phyloP scores from a whole-genome alignment of 37 sponge, comb jelly and placozoan species.

The Haliclona indistincta region DNA sequence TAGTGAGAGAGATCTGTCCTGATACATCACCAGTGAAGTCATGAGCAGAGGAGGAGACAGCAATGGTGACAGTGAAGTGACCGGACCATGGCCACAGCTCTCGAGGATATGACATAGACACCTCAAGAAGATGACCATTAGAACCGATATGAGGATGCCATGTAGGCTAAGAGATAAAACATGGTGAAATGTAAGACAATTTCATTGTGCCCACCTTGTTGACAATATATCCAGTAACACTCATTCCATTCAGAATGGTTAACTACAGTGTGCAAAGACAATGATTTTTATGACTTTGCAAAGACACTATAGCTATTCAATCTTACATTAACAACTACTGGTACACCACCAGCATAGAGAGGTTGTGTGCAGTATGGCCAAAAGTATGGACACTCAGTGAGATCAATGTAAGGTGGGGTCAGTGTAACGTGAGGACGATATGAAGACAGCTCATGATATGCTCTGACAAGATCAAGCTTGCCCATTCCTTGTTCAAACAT shows the following conservation, averaged over 20 bases:
- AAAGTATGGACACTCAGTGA: conserved; percentile 98
- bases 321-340: conserved; percentile 92
- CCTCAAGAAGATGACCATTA: conserved; percentile 76
- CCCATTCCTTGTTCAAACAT: conserved; percentile 99
- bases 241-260: conserved; percentile 99
- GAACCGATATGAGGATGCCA: conserved; percentile 84
- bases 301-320: not conserved
- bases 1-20: conserved; percentile 81
- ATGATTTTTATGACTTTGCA: not conserved
- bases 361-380: conserved; percentile 99
- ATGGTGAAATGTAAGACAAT: not conserved
- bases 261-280: conserved; percentile 48
- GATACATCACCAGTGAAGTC: conserved; percentile 58
- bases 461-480: conserved; percentile 88
- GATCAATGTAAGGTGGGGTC: conserved; percentile 91
- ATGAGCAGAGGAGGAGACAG: conserved; percentile 62
- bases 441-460: conserved; percentile 74
- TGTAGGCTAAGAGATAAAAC: conserved; percentile 48
- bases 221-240: conserved; percentile 82
- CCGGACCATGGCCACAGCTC: conserved; percentile 99
- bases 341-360: conserved; percentile 87
- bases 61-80: conserved; percentile 80
- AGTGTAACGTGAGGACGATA: conserved; percentile 90
- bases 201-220: conserved; percentile 57
- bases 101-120: conserved; percentile 82